Evolutionary conservation across 2,888 invertebrate genomes (phyloP).

Genomic region (Eupithecia insigniata): DNA sequence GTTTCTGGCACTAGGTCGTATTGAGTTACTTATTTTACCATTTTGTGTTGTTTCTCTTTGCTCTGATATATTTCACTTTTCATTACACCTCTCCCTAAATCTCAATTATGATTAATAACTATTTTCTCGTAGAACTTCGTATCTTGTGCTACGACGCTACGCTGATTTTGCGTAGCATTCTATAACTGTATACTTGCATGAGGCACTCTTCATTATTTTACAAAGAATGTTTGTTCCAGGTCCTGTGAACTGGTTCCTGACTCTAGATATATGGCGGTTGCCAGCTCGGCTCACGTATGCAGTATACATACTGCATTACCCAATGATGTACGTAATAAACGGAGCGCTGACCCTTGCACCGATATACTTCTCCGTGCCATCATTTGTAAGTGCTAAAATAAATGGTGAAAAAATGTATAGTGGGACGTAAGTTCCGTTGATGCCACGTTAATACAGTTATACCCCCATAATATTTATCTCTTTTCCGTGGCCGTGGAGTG

Average conservation of each 20-base stretch:
- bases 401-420: neutral
- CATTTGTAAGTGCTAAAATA: slow-evolving; percentile 1
- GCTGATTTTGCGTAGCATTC: neutral
- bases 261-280: slow-evolving; percentile 76
- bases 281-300: slow-evolving; percentile 81
- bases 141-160: neutral
- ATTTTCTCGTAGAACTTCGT: neutral
- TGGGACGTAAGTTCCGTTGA: neutral
- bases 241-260: slow-evolving; percentile 80
- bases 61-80: neutral
- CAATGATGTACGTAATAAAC: slow-evolving; percentile 9
- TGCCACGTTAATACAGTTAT: too few species aligned
- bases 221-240: slow-evolving; percentile 57
- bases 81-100: neutral
- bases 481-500: too few species aligned
- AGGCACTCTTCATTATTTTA: too few species aligned
- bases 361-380: neutral
- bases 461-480: too few species aligned
- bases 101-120: neutral
- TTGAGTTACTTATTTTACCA: neutral
- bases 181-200: neutral
- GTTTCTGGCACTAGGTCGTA: too few species aligned
- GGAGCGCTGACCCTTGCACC: slow-evolving; percentile 7
- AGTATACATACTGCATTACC: slow-evolving; percentile 78
- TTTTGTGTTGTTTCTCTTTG: neutral